A percentile compares a stretch with the other conserved stretches of the same genome.
Conservation (phyloP, 2,888 invertebrate species). For the Ecdyonurus torrentis region DNA sequence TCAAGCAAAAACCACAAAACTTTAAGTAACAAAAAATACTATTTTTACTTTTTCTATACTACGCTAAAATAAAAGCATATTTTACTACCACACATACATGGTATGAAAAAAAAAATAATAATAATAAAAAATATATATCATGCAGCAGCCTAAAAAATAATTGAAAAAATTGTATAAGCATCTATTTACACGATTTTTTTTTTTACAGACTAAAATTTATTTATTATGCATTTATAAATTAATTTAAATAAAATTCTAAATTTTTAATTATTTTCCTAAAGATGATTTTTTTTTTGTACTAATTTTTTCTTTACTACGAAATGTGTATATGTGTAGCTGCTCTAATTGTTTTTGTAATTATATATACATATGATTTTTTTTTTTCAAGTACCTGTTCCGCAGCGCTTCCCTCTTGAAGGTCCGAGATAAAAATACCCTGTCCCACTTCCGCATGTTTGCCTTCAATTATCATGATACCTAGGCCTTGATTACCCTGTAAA, state of each 20-base stretch:
- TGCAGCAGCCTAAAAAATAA: slow-evolving; percentile 12
- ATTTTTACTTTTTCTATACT: not conserved
- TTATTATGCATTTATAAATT: no score
- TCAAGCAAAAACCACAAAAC: not conserved
- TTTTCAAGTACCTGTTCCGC: slow-evolving; percentile 52
- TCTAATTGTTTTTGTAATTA: not conserved
- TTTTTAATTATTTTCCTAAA: not conserved
- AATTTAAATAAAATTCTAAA: slow-evolving; percentile 3
- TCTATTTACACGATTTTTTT: no score
- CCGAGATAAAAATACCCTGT: slow-evolving; percentile 83
- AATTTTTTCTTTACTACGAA: not conserved
- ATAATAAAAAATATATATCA: slow-evolving; percentile 7
- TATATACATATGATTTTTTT: not conserved
- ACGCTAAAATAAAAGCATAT: no score
- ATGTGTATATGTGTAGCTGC: no score
- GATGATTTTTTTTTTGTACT: not conserved
- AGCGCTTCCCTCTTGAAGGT: slow-evolving; percentile 77
- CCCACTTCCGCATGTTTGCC: slow-evolving; percentile 85
- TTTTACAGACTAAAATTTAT: no score
- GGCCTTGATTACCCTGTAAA: slow-evolving; percentile 54
- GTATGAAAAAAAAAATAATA: slow-evolving; percentile 14
- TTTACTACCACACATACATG: no score
- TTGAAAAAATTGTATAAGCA: no score
- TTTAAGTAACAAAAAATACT: not conserved
- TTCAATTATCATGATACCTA: slow-evolving; percentile 91